These are phyloP conservation scores for Drosophila parthenogenetica DNA, from an alignment of 2,888 invertebrate species.

Conservation along the genomic window DNA sequence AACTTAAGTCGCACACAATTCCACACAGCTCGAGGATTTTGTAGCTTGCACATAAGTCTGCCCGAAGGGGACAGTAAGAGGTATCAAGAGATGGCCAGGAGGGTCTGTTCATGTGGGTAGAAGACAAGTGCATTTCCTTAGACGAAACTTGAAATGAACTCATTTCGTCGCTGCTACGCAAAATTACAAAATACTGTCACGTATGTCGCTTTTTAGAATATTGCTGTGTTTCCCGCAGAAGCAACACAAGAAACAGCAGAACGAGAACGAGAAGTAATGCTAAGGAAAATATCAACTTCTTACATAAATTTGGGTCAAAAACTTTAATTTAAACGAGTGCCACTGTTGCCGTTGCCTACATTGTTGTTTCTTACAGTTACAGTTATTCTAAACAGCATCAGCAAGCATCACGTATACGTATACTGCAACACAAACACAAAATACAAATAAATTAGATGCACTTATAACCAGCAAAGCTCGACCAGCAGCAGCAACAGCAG, in stretches of 20 bases:
- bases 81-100: not conserved
- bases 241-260: slow-evolving; percentile 12
- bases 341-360: slow-evolving; percentile 52
- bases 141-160: slow-evolving; percentile 63
- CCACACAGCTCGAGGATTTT: slow-evolving; percentile 35
- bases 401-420: slow-evolving; percentile 72
- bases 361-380: slow-evolving; percentile 34
- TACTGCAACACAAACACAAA: slow-evolving; percentile 73
- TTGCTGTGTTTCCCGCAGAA: slow-evolving; percentile 37
- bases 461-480: slow-evolving; percentile 52
- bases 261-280: slow-evolving; percentile 39
- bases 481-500: slow-evolving; percentile 1
- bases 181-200: slow-evolving; percentile 78
- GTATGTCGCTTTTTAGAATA: slow-evolving; percentile 81
- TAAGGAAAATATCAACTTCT: slow-evolving; percentile 76
- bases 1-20: slow-evolving; percentile 51
- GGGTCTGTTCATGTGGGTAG: slow-evolving; percentile 1
- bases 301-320: slow-evolving; percentile 80
- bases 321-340: slow-evolving; percentile 79
- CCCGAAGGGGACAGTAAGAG: not conserved
- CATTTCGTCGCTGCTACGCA: slow-evolving; percentile 64
- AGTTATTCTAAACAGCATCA: slow-evolving; percentile 13
- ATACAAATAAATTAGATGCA: slow-evolving; percentile 82
- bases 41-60: slow-evolving; percentile 44
- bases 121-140: slow-evolving; percentile 58